Base-by-base conservation (phyloP, 2,797 vertebrate species). In the Adrianichthys oophorus region DNA sequence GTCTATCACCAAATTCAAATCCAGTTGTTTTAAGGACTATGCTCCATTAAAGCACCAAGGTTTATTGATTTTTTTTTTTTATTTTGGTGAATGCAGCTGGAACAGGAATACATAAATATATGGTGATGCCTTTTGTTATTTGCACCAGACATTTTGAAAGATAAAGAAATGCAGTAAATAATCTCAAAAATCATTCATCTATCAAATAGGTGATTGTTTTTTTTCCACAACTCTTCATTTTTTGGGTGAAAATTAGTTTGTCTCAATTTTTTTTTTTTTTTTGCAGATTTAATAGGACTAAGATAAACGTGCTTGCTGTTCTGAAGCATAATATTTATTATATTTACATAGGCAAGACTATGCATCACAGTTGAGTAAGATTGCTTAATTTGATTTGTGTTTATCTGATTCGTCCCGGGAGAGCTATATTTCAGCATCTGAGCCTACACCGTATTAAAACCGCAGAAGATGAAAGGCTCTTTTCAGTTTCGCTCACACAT, bases 401-500 rank as follows among this genome's bases (percentile, higher is more conserved):
- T 49, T 44, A 57, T 65, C n/a, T 44, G 42, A 55, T 64, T 57
- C 18, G 44, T 82, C 80, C 72, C 78, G 17, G 48, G 70, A 79
- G 69, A 59, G 49, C 49, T 56, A 51, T 47, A 70, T 78, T 74
- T 80, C 74, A 62, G 62, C 65, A 74, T 84, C 70, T 48, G 62
- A 76, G 76, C 59, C 59, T 56, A 40, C 45, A 50, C 62, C 60
- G 61, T 62, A 66, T 62, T 72, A 67, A 68, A 72, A 77, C 60
- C 44, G 50, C 66, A 59, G 60, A 59, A 63, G 68, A 85, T 74
- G 58, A 87, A 85, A 85, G 79, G 16, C 16, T 15, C 15, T 43
- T 78, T 78, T 76, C 52, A 55, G 47, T 71, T 78, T 77, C 57
- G 75, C 72, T 80, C 57, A 76, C 48, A 82, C 57, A 52, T 51